Base-by-base conservation (phyloP, 2,113 vertebrate genomes). In the Lepisosteus osseus region DNA sequence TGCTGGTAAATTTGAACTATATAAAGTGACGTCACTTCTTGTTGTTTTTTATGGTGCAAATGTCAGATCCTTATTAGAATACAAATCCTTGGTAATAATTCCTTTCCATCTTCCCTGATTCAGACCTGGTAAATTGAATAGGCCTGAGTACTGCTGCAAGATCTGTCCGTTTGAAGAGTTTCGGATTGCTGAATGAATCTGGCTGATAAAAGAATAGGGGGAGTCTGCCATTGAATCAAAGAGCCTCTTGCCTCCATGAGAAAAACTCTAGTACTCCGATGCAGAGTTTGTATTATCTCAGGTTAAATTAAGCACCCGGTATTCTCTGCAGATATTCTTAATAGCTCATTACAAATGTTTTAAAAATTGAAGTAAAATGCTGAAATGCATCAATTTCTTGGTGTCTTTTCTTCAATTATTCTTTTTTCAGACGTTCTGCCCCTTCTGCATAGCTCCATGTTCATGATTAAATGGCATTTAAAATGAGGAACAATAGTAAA, bases 281-380 rank as follows among this genome's bases (percentile, higher is more conserved):
- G 71, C 81, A 80, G 87, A 88, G 85, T 87, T 83, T 84, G 84
- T 84, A 84, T 89, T 72, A 90, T 90, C 90, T 92, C 90, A 92
- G 90, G 90, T 92, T 92, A 85, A 86, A 87, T 86, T 87, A 89
- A 87, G 82, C 86, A 88, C 82, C 82, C 79, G 74, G 83, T 85
- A 86, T 85, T 86, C 84, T 87, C 82, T 85, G 87, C 81, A 79
- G 76, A 85, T 77, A 72, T 86, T 74, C 84, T 81, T 54, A 69
- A 82, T 81, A 83, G 86, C 86, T 90, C 86, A 89, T 76, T 73
- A 67, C 72, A 71, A 61, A 73, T 90, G 88, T 89, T 87, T 84
- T 85, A 87, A 86, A 77, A 70, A 74, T 80, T 82, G 71, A 71
- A 72, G 82, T 89, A 66, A 88, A 85, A 83, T 85, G 82, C 73